Conservation (phyloP, 2,888 invertebrate genomes). For the Didymodactylos carnosus region DNA sequence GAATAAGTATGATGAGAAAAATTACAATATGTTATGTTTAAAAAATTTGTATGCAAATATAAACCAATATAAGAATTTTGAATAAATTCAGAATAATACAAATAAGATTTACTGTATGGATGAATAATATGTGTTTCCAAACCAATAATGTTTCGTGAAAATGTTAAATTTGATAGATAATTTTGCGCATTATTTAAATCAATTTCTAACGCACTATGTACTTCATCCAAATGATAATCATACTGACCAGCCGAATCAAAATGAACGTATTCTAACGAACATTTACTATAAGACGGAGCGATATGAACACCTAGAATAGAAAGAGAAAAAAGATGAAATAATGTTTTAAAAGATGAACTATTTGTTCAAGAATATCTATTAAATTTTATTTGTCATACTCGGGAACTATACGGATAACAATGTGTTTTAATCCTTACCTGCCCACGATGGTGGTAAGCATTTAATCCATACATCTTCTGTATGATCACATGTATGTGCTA, state of each 20-base stretch:
- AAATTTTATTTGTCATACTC: too few species aligned
- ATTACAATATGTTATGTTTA: background rate
- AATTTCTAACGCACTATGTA: constrained; percentile 2
- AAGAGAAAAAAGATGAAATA: background rate
- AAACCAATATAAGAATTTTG: background rate
- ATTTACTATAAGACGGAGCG: background rate
- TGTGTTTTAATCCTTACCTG: too few species aligned
- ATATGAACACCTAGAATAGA: constrained; percentile 1
- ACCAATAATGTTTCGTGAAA: background rate
- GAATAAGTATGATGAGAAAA: background rate
- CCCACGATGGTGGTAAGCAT: constrained; percentile 6
- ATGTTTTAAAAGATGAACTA: too few species aligned
- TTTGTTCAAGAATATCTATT: too few species aligned
- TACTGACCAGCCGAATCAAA: constrained; percentile 8
- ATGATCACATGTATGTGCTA: constrained; percentile 11
- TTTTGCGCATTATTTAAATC: constrained; percentile 3
- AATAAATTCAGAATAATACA: background rate
- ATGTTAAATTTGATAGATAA: constrained; percentile 9
- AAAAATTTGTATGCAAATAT: background rate
- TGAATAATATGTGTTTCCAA: constrained; percentile 1
- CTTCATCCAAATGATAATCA: background rate
- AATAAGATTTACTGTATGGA: background rate
- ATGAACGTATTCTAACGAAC: background rate
- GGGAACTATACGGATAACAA: too few species aligned
- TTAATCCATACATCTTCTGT: constrained; percentile 13